phyloP scores from a whole-genome alignment of 2,113 vertebrate species.

The Polypterus senegalus region DNA sequence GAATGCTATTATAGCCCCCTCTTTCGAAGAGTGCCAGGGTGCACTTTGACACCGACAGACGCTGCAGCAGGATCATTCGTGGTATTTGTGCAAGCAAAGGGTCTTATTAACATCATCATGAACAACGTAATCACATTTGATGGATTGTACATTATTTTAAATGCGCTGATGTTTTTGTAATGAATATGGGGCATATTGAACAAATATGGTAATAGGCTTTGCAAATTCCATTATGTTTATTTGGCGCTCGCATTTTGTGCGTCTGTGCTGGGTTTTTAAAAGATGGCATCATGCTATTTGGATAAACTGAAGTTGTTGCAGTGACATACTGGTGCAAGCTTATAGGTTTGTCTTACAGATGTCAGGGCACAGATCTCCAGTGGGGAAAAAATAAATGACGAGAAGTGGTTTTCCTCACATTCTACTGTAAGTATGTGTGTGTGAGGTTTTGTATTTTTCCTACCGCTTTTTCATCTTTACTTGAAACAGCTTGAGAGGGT shows the following conservation, averaged over 20 bases:
- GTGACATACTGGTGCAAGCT: neutral
- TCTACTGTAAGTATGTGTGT: too few species aligned
- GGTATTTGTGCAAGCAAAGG: conserved; percentile 16
- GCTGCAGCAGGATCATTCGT: conserved; percentile 10
- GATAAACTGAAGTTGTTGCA: neutral
- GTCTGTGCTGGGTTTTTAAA: conserved; percentile 20
- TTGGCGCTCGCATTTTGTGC: conserved; percentile 30
- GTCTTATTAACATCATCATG: conserved; percentile 16
- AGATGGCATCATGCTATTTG: neutral
- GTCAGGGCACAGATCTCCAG: neutral
- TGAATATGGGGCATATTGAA: conserved; percentile 33
- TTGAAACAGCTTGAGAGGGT: too few species aligned
- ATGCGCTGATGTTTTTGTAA: conserved; percentile 32
- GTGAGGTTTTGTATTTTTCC: too few species aligned
- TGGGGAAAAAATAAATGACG: neutral
- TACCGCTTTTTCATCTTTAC: too few species aligned
- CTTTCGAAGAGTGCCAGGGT: conserved; percentile 14
- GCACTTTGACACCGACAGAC: conserved; percentile 19
- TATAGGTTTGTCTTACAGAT: neutral
- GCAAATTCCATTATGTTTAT: conserved; percentile 47
- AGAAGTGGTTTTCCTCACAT: neutral
- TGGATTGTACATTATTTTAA: conserved; percentile 36
- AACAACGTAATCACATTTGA: conserved; percentile 23
- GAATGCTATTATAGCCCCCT: conserved; percentile 20
- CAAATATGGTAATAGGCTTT: conserved; percentile 37